Evolutionary conservation across 2,888 invertebrate genomes (phyloP).

Genomic region (Arge pagana): DNA sequence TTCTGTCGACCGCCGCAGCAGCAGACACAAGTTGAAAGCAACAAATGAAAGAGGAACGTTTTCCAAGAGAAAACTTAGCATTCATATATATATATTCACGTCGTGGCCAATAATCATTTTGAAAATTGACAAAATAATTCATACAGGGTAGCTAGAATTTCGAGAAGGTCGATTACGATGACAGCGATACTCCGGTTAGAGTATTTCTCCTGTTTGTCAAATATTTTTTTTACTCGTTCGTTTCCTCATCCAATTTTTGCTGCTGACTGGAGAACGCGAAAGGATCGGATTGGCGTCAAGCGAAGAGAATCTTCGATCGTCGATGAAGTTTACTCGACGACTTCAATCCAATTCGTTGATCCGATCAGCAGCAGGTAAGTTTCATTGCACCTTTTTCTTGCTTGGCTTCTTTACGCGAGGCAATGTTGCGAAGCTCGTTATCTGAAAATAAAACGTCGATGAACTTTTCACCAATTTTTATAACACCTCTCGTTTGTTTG

Average conservation of each 20-base stretch:
- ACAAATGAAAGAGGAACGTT: too few relatives aligned
- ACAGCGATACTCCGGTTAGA: not conserved
- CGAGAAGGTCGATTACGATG: too few relatives aligned
- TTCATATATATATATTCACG: too few relatives aligned
- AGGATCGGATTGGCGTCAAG: not conserved
- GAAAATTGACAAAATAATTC: too few relatives aligned
- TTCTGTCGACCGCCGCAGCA: too few relatives aligned
- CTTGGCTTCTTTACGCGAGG: slow-evolving; percentile 74
- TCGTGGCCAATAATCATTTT: too few relatives aligned
- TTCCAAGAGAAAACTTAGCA: too few relatives aligned
- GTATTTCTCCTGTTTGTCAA: slow-evolving; percentile 2
- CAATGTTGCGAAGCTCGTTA: slow-evolving; percentile 72
- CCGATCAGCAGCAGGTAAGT: slow-evolving; percentile 43
- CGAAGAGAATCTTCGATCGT: slow-evolving; percentile 1
- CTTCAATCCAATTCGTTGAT: slow-evolving; percentile 47
- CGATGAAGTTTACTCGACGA: slow-evolving; percentile 6
- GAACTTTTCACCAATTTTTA: too few relatives aligned
- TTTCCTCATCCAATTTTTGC: not conserved
- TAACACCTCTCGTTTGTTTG: too few relatives aligned
- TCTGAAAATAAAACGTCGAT: slow-evolving; percentile 70
- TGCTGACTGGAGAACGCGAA: not conserved
- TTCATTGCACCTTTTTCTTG: slow-evolving; percentile 67
- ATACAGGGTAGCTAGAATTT: too few relatives aligned
- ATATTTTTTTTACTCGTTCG: not conserved
- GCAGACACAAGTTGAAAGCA: too few relatives aligned